A percentile compares a stretch with the other conserved stretches of the same genome.
Evolutionary conservation across 2,888 invertebrate species (phyloP).

Genomic region (Drosophila sordidula): DNA sequence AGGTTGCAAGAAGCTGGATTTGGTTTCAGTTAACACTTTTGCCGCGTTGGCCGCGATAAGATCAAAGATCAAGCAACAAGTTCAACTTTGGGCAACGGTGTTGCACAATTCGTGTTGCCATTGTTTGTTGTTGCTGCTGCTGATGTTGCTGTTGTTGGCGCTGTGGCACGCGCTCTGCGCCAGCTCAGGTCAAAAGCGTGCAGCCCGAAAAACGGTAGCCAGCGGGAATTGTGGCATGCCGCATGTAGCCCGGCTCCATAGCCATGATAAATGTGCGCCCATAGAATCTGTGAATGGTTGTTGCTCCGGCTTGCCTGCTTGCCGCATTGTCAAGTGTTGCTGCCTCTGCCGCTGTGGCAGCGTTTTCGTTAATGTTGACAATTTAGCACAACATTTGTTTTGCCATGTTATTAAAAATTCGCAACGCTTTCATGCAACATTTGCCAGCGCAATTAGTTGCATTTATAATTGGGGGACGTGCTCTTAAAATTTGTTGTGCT

Average conservation of each 20-base stretch:
- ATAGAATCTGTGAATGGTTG: slow-evolving; percentile 36
- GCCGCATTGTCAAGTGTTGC: slow-evolving; percentile 40
- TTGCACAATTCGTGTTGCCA: slow-evolving; percentile 65
- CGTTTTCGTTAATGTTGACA: slow-evolving; percentile 67
- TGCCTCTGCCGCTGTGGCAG: slow-evolving; percentile 6
- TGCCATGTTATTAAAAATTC: slow-evolving; percentile 69
- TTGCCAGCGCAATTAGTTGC: slow-evolving; percentile 70
- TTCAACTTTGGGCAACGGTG: slow-evolving; percentile 49
- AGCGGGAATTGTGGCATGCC: slow-evolving; percentile 36
- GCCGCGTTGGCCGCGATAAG: slow-evolving; percentile 59
- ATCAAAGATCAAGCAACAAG: slow-evolving; percentile 74
- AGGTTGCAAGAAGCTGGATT: neutral
- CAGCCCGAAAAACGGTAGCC: slow-evolving; percentile 70
- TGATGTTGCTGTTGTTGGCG: slow-evolving; percentile 22
- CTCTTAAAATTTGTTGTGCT: slow-evolving; percentile 28
- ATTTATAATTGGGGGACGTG: slow-evolving; percentile 76
- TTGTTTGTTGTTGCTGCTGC: slow-evolving; percentile 41
- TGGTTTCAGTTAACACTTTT: slow-evolving; percentile 65
- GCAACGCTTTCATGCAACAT: slow-evolving; percentile 75
- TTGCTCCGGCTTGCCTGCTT: slow-evolving; percentile 14
- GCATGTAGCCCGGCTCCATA: slow-evolving; percentile 1
- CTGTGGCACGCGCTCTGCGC: slow-evolving; percentile 65
- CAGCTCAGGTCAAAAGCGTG: slow-evolving; percentile 75
- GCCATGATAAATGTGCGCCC: slow-evolving; percentile 65
- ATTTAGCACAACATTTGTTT: slow-evolving; percentile 76